Conservation (phyloP, 2,797 vertebrate species). For the Pangasius djambal region DNA sequence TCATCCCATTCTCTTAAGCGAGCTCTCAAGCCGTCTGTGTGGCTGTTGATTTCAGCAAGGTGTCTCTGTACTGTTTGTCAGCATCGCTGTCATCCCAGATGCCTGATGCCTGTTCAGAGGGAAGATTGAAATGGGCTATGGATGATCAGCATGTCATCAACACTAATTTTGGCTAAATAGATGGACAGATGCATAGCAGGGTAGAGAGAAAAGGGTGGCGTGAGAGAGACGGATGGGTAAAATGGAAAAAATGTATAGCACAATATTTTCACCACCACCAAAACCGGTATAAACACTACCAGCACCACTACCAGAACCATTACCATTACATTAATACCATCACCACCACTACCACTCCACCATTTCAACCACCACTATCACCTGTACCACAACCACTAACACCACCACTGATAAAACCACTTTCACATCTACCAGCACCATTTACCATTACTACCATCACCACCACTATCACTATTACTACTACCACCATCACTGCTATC, state of each 20-base stretch:
- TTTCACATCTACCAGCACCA: not conserved
- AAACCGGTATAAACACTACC: not conserved
- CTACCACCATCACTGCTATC: not conserved
- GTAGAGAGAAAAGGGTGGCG: not conserved
- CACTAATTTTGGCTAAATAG: conserved; percentile 27
- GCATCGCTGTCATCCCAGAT: not conserved
- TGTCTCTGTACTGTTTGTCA: not conserved
- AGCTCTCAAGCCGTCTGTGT: not conserved
- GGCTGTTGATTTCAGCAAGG: conserved; percentile 3
- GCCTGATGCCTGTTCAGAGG: not conserved
- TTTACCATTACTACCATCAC: not conserved
- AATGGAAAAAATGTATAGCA: not conserved
- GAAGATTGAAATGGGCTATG: conserved; percentile 11
- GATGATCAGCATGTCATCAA: conserved; percentile 15
- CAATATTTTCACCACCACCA: not conserved
- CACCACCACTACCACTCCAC: not conserved
- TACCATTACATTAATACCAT: not conserved
- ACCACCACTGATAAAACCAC: not conserved
- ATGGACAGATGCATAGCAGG: not conserved
- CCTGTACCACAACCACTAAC: not conserved
- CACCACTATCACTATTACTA: not conserved
- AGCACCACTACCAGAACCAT: not conserved
- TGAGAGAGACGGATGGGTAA: not conserved
- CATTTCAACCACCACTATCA: not conserved
- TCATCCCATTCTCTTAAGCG: not conserved